These are phyloP conservation scores for Kryphioiulus occultus DNA, from an alignment of 2,888 invertebrate species.

Conservation along the genomic window DNA sequence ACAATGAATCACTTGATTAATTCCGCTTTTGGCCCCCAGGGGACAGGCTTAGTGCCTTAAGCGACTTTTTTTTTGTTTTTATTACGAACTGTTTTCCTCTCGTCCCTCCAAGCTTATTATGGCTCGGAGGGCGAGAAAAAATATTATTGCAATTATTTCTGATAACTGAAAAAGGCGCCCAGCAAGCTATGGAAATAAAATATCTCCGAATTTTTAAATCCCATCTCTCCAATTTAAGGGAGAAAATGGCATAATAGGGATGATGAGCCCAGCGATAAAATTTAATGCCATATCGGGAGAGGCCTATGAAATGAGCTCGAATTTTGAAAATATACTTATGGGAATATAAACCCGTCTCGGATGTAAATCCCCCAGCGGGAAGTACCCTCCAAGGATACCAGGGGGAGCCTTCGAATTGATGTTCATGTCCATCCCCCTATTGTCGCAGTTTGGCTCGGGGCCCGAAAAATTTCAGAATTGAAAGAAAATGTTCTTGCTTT, in stretches of 20 bases:
- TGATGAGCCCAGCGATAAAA: slow-evolving; percentile 1
- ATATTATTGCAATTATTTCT: slow-evolving; percentile 25
- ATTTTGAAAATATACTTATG: not conserved
- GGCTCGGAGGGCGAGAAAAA: slow-evolving; percentile 1
- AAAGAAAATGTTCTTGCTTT: not conserved
- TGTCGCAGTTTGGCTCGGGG: not conserved
- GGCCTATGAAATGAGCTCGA: not conserved
- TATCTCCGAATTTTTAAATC: slow-evolving; percentile 15
- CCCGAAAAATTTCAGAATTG: not conserved
- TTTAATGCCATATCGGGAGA: not conserved
- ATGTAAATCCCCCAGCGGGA: slow-evolving; percentile 28
- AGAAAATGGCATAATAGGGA: slow-evolving; percentile 16
- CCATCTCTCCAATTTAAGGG: slow-evolving; percentile 11
- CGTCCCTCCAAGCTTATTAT: not conserved
- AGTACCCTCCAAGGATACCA: not conserved
- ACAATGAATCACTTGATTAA: slow-evolving; percentile 28
- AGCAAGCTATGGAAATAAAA: not conserved
- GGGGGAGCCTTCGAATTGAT: not conserved
- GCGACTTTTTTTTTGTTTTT: not conserved
- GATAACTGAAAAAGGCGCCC: not conserved
- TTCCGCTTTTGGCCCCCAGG: not conserved
- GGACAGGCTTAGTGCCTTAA: not conserved
- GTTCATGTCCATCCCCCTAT: not conserved
- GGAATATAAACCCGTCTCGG: not conserved
- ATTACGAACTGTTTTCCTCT: not conserved